Base-by-base conservation (phyloP, 2,888 invertebrate species). In the Argynnis bischoffii region DNA sequence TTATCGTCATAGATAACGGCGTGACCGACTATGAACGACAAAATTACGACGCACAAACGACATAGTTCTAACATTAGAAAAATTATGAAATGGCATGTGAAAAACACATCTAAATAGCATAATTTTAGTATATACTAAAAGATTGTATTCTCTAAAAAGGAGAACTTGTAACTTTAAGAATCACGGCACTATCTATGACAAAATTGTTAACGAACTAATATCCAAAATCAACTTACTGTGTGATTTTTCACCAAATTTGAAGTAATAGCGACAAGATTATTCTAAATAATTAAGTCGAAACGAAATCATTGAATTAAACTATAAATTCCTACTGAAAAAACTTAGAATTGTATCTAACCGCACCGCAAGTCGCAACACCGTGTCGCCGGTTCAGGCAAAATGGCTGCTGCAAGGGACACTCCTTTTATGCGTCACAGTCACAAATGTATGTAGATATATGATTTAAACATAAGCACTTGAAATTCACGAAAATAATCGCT, bases 371-470 rank as follows among this genome's bases (percentile, higher is more conserved):
- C 26, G 26, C 82, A 83, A 87, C 87, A 90, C 89, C 90, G 93
- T 92, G 92, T 89, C 87, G 92, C 93, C 93, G 93, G 92, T 80
- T 86, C 85, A 82, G 81, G 90, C 92, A 93, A 93, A 93, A 93
- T 93, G 93, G 93, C 93, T 93, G 93, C 93, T 92, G 86, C 85
- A 81, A 89, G 83, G 87, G 93, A 89, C 94, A 94, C 94, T 94
- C 94, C 94, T 93, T 91, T 90, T 86, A 93, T 94, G 94, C 94
- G 94, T 94, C 94, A 94, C 93, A 93, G 83, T 88, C 88, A 90
- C 90, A 86, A 81, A 83, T 84, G 82, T 81, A 79, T 80, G 76
- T 67, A 71, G 78, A 81, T 78, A 78, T 75, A 75, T 78, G 77
- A 79, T 81, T 77, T 77, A 73, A 80, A 75, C 74, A 78, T 74